Conservation (phyloP, 2,797 vertebrate species). For the Tokudaia tokunoshimensis region DNA sequence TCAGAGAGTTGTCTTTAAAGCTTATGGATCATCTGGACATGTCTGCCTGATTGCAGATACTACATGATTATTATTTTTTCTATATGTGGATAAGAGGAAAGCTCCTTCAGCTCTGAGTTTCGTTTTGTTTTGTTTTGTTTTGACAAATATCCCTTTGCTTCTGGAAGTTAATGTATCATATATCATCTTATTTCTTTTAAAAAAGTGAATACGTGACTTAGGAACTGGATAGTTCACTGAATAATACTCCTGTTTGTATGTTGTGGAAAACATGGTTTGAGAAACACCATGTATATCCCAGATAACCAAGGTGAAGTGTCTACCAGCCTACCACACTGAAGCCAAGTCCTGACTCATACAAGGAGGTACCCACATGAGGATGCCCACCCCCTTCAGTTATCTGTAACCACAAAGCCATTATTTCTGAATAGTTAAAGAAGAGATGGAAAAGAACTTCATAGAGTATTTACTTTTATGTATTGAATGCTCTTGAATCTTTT, state of each 20-base stretch:
- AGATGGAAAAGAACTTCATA: neutral
- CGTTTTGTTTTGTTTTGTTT: neutral
- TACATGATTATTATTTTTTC: neutral
- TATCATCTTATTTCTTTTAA: conserved; percentile 31
- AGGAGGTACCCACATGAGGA: neutral
- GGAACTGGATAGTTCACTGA: neutral
- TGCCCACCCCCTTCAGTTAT: neutral
- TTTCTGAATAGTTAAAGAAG: neutral
- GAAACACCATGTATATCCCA: neutral
- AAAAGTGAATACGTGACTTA: conserved; percentile 39
- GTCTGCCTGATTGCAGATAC: neutral
- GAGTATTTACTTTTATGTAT: neutral
- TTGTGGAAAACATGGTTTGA: neutral
- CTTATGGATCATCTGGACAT: neutral
- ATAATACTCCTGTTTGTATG: neutral
- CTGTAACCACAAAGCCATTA: neutral
- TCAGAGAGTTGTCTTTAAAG: neutral
- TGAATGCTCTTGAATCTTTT: neutral
- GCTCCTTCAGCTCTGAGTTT: neutral
- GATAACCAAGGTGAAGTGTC: neutral
- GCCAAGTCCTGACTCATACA: neutral
- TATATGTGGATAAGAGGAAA: neutral
- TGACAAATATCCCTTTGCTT: conserved; percentile 14
- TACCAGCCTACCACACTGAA: neutral
- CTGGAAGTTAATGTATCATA: neutral